Evolutionary conservation across 2,888 invertebrate species (phyloP).

Genomic region (Pristionchus maxplancki): DNA sequence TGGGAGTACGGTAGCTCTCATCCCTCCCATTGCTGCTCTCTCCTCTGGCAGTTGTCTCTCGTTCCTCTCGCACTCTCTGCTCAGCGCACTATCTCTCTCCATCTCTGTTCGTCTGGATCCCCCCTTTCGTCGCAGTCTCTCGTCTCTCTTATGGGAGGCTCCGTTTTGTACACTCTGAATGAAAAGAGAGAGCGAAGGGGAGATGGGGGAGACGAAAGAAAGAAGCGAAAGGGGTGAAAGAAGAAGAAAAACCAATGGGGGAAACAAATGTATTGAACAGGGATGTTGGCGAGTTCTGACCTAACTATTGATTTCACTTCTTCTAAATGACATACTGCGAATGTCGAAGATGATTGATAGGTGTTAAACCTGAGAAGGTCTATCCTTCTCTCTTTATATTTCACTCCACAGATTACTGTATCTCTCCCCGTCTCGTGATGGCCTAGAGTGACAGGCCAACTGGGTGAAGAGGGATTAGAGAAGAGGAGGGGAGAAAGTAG

Average conservation of each 20-base stretch:
- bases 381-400: not conserved
- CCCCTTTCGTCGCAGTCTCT: not conserved
- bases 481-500: not conserved
- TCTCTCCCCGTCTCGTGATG: conserved; percentile 1
- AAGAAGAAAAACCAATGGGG: not conserved
- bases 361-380: not conserved
- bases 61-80: not conserved
- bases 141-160: conserved; percentile 39
- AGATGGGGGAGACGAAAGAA: not conserved
- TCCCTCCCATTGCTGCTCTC: conserved; percentile 9
- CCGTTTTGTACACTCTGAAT: conserved; percentile 46
- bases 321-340: not conserved
- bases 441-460: conserved; percentile 19
- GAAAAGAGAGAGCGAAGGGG: conserved; percentile 14
- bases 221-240: conserved; percentile 13
- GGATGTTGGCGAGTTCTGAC: not conserved
- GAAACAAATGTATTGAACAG: not conserved
- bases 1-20: not conserved
- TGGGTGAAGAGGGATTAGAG: conserved; percentile 44
- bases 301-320: not conserved
- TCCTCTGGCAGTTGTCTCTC: not conserved
- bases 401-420: conserved; percentile 31
- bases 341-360: not conserved
- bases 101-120: not conserved
- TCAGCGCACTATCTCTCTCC: not conserved